Conservation (phyloP, 2,888 invertebrate genomes). For the Shargacucullia verbasci region DNA sequence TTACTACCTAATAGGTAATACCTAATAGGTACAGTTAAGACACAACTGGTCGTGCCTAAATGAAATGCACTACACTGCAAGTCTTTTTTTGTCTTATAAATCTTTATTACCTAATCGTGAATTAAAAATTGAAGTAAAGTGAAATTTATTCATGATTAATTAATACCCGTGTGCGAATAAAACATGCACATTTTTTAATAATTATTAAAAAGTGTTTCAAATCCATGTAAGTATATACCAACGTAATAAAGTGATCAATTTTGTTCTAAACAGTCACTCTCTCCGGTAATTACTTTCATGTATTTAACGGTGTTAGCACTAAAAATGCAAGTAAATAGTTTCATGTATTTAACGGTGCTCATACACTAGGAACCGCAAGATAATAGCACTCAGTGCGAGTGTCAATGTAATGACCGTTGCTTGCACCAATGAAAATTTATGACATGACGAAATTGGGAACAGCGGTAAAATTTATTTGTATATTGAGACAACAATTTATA, state of each 20-base stretch:
- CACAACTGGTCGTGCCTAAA: not conserved
- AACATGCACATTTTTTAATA: not conserved
- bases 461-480: too few relatives aligned
- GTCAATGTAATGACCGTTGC: too few relatives aligned
- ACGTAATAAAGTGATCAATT: constrained; percentile 1
- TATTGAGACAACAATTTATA: too few relatives aligned
- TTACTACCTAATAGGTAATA: too few relatives aligned
- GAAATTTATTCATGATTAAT: constrained; percentile 6
- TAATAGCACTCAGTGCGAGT: too few relatives aligned
- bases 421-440: too few relatives aligned
- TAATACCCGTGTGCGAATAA: not conserved
- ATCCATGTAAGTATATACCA: constrained; percentile 2
- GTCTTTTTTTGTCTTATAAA: not conserved
- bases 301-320: constrained; percentile 9
- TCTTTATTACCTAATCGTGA: not conserved
- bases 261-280: too few relatives aligned
- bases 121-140: too few relatives aligned
- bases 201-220: not conserved
- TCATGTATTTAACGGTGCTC: too few relatives aligned
- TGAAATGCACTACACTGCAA: constrained; percentile 2
- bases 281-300: constrained; percentile 48
- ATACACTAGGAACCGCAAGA: too few relatives aligned
- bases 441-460: too few relatives aligned
- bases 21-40: too few relatives aligned
- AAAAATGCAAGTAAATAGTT: not conserved